Conservation (phyloP, 2,113 vertebrate genomes). For the Lampris megalopsis region DNA sequence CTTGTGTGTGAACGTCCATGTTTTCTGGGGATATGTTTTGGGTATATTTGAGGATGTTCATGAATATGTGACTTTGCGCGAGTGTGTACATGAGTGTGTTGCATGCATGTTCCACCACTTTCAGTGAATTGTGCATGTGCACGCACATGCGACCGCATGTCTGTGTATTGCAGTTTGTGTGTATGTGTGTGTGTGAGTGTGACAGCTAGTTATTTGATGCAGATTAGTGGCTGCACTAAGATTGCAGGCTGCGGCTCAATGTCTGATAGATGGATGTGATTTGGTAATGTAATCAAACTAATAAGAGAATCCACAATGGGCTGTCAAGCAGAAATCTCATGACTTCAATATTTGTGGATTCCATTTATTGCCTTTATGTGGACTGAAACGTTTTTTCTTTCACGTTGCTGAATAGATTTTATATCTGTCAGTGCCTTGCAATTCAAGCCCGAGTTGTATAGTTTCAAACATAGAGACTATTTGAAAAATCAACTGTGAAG, state of each 20-base stretch:
- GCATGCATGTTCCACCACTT: background rate
- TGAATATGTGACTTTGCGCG: too few species aligned
- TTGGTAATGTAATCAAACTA: constrained; percentile 99
- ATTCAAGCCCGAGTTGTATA: too few species aligned
- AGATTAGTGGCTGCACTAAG: constrained; percentile 98
- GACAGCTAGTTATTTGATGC: constrained; percentile 90
- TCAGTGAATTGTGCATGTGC: constrained; percentile 9
- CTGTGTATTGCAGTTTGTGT: constrained; percentile 21
- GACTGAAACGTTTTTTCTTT: constrained; percentile 20
- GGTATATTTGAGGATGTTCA: background rate
- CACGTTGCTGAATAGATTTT: constrained; percentile 26
- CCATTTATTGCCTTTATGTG: constrained; percentile 36
- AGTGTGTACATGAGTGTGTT: constrained; percentile 3
- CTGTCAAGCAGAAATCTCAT: constrained; percentile 86
- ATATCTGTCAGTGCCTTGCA: constrained; percentile 69
- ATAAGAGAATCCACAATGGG: constrained; percentile 94
- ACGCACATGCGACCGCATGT: background rate
- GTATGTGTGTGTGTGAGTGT: constrained; percentile 41
- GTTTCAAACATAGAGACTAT: too few species aligned
- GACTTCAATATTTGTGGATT: constrained; percentile 57
- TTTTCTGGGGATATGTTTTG: background rate
- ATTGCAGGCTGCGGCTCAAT: constrained; percentile 94
- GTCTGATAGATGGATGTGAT: constrained; percentile 99
- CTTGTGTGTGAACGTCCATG: background rate
- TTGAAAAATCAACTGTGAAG: too few species aligned